Conservation (phyloP, 1,140 invertebrate species). For the Cepaea nemoralis region DNA sequence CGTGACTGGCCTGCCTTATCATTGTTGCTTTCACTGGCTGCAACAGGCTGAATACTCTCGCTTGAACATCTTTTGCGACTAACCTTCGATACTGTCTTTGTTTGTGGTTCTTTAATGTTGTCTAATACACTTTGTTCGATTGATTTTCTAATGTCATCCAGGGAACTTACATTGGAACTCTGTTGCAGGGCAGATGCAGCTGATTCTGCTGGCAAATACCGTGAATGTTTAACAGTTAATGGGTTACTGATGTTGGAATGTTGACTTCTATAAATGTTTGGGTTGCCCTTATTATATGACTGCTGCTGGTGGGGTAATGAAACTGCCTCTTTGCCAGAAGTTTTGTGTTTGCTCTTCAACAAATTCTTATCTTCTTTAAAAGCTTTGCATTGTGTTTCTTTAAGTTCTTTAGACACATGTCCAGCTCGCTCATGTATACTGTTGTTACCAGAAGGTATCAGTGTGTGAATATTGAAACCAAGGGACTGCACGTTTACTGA, state of each 20-base stretch:
- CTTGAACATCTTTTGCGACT: not conserved
- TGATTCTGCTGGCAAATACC: not conserved
- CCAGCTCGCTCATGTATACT: slow-evolving; percentile 19
- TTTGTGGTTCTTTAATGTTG: not conserved
- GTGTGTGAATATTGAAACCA: not conserved
- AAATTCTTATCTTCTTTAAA: not conserved
- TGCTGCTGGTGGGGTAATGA: not conserved
- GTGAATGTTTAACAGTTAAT: not conserved
- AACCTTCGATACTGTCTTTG: not conserved
- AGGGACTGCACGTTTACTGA: not conserved
- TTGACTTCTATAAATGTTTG: not conserved
- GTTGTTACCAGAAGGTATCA: not conserved
- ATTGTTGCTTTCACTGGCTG: not conserved
- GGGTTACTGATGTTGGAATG: not conserved
- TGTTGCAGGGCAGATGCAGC: not conserved
- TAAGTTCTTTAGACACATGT: slow-evolving; percentile 11
- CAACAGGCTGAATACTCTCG: not conserved
- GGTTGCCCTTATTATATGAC: not conserved
- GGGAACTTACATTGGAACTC: not conserved
- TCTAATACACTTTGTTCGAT: slow-evolving; percentile 33
- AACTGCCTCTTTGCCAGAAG: not conserved
- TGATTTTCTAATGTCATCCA: slow-evolving; percentile 24
- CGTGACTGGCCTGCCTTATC: not conserved
- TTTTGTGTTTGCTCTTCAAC: not conserved
- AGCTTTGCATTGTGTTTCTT: not conserved